Conservation (phyloP, 2,888 invertebrate genomes). For the Xanthorhoe designata region DNA sequence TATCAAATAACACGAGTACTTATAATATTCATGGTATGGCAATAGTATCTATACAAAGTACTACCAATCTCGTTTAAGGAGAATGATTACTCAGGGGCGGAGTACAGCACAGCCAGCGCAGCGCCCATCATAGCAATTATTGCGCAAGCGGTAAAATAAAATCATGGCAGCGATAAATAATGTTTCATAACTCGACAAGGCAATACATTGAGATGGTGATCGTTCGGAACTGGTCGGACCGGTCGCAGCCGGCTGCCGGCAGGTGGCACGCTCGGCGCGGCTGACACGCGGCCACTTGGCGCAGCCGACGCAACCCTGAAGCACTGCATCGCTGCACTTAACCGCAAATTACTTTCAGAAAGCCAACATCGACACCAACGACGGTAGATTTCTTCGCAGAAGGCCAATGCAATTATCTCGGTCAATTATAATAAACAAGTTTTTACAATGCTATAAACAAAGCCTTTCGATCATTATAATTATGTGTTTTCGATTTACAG, state of each 20-base stretch:
- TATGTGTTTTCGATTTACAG: constrained; percentile 13
- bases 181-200: constrained; percentile 69
- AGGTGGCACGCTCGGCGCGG: constrained; percentile 62
- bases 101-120: constrained; percentile 42
- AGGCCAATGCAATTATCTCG: constrained; percentile 48
- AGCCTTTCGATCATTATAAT: constrained; percentile 8
- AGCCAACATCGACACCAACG: constrained; percentile 24
- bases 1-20: neutral
- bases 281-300: constrained; percentile 49
- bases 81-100: constrained; percentile 43
- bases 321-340: constrained; percentile 53
- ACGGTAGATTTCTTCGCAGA: constrained; percentile 45
- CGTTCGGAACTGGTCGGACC: constrained; percentile 64
- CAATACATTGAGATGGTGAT: constrained; percentile 55
- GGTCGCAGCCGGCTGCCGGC: constrained; percentile 55
- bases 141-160: constrained; percentile 73
- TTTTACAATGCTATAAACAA: constrained; percentile 30
- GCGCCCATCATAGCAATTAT: constrained; percentile 58
- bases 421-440: constrained; percentile 40
- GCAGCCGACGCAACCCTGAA: constrained; percentile 64
- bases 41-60: constrained; percentile 27
- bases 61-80: constrained; percentile 32
- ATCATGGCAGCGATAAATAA: constrained; percentile 67
- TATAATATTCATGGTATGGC: no score
- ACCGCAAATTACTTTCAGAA: constrained; percentile 47